These are phyloP conservation scores for Amblyopsis rosae DNA, from an alignment of 2,113 vertebrate species.

Conservation along the genomic window DNA sequence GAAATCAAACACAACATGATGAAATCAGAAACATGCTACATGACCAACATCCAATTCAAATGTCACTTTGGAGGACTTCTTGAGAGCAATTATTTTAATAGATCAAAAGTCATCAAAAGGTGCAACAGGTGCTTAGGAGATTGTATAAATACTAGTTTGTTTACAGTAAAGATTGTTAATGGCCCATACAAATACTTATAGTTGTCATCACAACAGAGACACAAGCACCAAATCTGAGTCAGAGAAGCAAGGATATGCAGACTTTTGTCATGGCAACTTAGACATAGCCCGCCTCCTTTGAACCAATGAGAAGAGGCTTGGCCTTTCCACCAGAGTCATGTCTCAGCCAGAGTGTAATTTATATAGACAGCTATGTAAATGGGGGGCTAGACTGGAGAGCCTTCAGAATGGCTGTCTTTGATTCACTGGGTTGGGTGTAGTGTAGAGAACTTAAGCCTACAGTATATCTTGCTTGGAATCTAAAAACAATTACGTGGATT, in stretches of 20 bases:
- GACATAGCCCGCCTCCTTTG: constrained; percentile 38
- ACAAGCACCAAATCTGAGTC: constrained; percentile 31
- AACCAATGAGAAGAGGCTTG: constrained; percentile 27
- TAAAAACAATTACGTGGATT: constrained; percentile 14
- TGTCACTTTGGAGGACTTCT: background rate
- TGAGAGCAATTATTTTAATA: background rate
- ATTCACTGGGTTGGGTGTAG: constrained; percentile 25
- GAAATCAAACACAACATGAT: background rate
- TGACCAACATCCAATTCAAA: background rate
- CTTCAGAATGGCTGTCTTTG: constrained; percentile 20
- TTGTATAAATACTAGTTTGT: constrained; percentile 48
- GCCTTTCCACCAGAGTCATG: constrained; percentile 46
- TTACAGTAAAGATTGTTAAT: constrained; percentile 52
- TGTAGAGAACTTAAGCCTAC: background rate
- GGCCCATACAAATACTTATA: constrained; percentile 25
- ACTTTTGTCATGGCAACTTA: constrained; percentile 66
- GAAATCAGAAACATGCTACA: background rate
- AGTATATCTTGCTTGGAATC: background rate
- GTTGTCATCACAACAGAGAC: constrained; percentile 65
- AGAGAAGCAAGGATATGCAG: constrained; percentile 32
- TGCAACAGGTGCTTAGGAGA: background rate
- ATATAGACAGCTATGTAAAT: constrained; percentile 45
- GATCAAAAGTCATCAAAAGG: background rate
- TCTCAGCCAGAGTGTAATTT: constrained; percentile 47
- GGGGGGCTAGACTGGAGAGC: constrained; percentile 15